These are phyloP conservation scores for Astyanax mexicanus DNA, from an alignment of 2,797 vertebrate species.

Conservation along the genomic window DNA sequence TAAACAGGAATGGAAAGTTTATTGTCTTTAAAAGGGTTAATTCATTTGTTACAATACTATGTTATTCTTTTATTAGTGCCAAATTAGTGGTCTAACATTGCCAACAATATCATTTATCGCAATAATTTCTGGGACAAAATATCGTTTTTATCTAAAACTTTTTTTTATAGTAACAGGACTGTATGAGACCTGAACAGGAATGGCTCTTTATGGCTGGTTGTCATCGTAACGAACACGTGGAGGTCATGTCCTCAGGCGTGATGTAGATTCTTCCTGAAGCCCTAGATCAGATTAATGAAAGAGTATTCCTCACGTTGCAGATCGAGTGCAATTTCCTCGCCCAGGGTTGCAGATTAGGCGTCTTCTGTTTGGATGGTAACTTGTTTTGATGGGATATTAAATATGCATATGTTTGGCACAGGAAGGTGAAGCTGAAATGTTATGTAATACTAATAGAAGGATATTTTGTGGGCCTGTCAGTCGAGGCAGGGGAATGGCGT, in stretches of 20 bases:
- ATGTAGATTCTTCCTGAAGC: constrained; percentile 38
- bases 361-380: neutral
- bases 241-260: constrained; percentile 49
- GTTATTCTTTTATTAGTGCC: no score
- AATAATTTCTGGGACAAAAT: no score
- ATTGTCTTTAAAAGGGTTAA: no score
- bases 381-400: constrained; percentile 11
- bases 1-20: no score
- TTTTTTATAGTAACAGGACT: no score
- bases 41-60: no score
- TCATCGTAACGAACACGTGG: constrained; percentile 29
- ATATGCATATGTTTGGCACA: neutral
- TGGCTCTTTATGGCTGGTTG: no score
- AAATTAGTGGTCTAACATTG: no score
- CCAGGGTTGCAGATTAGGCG: neutral
- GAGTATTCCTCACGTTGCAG: constrained; percentile 23
- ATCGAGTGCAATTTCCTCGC: neutral
- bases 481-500: neutral
- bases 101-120: no score
- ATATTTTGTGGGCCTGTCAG: neutral
- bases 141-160: no score
- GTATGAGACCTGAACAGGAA: no score
- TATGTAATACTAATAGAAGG: neutral
- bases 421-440: neutral
- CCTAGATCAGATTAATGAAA: constrained; percentile 48